These are phyloP conservation scores for Himalopsyche phryganea DNA, from an alignment of 1,140 invertebrate genomes.

Conservation along the genomic window DNA sequence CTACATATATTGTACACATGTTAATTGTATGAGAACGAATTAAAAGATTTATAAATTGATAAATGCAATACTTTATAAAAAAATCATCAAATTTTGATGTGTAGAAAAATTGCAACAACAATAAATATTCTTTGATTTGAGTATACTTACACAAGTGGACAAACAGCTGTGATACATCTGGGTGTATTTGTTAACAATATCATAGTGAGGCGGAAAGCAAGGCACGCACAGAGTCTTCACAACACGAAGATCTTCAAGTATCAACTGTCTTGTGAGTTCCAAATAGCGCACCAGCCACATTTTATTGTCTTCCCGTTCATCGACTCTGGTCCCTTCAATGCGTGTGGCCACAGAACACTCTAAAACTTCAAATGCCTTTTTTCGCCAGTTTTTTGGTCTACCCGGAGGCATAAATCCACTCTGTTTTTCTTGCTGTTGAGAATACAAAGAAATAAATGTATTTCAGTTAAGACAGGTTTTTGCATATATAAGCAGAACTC, in stretches of 20 bases:
- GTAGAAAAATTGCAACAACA: too few species aligned
- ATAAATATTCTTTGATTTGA: too few species aligned
- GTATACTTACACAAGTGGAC: constrained; percentile 78
- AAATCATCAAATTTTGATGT: too few species aligned
- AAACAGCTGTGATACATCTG: constrained; percentile 91
- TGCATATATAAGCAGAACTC: too few species aligned
- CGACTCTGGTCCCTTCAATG: constrained; percentile 88
- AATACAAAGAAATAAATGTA: constrained; percentile 2
- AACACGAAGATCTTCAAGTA: constrained; percentile 88
- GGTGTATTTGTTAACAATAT: constrained; percentile 89
- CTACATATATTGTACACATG: too few species aligned
- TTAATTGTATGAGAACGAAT: too few species aligned
- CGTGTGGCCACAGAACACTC: constrained; percentile 79
- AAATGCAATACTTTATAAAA: too few species aligned
- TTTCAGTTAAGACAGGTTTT: neutral
- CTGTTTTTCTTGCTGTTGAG: constrained; percentile 65
- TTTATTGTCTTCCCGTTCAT: constrained; percentile 87
- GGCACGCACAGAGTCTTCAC: constrained; percentile 90
- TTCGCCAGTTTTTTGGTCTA: constrained; percentile 88
- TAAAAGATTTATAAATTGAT: too few species aligned
- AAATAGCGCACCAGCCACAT: constrained; percentile 87
- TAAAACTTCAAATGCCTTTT: constrained; percentile 80
- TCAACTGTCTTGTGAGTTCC: constrained; percentile 78
- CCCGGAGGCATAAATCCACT: constrained; percentile 90
- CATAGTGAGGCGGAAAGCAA: constrained; percentile 94